These are phyloP conservation scores for Linnaemya tessellans DNA, from an alignment of 2,888 invertebrate species.

Conservation along the genomic window DNA sequence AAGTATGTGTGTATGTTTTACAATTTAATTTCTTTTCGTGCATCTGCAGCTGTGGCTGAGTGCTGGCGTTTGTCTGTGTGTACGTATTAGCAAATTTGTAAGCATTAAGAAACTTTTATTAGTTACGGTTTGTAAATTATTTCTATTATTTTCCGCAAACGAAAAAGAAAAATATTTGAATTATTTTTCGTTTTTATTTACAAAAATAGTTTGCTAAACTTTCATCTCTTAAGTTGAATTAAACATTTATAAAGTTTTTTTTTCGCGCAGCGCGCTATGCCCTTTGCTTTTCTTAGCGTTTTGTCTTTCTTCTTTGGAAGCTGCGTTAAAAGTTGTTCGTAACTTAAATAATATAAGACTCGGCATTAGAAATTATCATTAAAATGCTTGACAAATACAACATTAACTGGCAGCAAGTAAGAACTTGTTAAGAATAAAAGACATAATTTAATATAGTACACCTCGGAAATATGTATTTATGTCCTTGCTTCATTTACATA, in stretches of 20 bases:
- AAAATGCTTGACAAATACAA: background rate
- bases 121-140: slow-evolving; percentile 57
- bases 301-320: background rate
- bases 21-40: background rate
- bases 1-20: background rate
- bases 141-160: slow-evolving; percentile 45
- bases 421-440: background rate
- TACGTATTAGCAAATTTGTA: background rate
- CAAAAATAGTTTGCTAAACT: slow-evolving; percentile 38
- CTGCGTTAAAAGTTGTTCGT: slow-evolving; percentile 1
- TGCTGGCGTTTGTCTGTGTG: background rate
- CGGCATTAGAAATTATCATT: background rate
- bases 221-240: slow-evolving; percentile 37
- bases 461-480: too few species aligned
- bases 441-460: background rate
- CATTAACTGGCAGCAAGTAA: background rate
- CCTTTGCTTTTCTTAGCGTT: background rate
- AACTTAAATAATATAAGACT: background rate
- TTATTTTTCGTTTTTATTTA: slow-evolving; percentile 10
- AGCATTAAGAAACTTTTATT: slow-evolving; percentile 52
- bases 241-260: slow-evolving; percentile 30
- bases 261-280: background rate
- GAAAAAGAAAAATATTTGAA: slow-evolving; percentile 23
- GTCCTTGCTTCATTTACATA: too few species aligned
- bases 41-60: background rate